phyloP scores from a whole-genome alignment of 2,797 vertebrate species.

The Sebastes oblongus region DNA sequence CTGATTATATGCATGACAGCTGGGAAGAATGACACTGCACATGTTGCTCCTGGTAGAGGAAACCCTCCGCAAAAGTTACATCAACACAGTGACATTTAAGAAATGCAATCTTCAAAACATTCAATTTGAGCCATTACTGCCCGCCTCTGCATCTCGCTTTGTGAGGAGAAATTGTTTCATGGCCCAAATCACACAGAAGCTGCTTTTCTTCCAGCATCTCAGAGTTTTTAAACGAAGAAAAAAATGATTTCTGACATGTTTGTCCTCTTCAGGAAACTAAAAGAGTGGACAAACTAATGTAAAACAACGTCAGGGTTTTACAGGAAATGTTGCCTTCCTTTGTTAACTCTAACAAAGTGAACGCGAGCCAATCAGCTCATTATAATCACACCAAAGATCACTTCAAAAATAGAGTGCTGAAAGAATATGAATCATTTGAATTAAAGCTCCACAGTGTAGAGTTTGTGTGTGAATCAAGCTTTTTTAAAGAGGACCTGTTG shows the following conservation, averaged over 20 bases:
- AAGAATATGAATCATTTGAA: background rate
- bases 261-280: background rate
- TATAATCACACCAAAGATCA: background rate
- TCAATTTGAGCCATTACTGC: background rate
- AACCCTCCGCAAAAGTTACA: background rate
- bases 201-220: background rate
- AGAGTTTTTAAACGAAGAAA: background rate
- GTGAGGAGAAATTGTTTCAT: background rate
- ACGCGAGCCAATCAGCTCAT: background rate
- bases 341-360: background rate
- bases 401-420: background rate
- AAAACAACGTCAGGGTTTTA: background rate
- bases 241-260: background rate
- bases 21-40: background rate
- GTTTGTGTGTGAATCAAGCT: background rate
- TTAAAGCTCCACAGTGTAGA: background rate
- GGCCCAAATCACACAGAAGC: background rate
- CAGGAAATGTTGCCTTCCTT: background rate
- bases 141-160: background rate
- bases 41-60: background rate
- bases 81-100: background rate
- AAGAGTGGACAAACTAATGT: background rate
- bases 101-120: background rate
- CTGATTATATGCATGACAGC: conserved; percentile 5
- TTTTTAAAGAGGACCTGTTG: background rate